Evolutionary conservation across 2,113 vertebrate genomes (phyloP).

Genomic region (Balaenoptera acutorostrata): DNA sequence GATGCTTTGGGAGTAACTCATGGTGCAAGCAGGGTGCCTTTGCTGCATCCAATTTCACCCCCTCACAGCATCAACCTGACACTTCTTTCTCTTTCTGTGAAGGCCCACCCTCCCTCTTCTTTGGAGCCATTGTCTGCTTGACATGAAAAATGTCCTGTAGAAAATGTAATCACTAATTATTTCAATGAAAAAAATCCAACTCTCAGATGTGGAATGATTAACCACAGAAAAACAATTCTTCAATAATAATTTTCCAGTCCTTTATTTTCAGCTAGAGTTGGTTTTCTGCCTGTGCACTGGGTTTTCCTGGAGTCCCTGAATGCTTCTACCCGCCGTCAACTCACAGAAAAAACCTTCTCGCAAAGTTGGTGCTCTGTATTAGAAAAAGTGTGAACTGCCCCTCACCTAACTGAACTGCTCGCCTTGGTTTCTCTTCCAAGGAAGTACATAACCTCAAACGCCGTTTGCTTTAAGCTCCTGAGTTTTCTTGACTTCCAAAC

Average conservation of each 20-base stretch:
- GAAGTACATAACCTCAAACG: background rate
- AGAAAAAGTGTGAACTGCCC: background rate
- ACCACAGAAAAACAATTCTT: slow-evolving; percentile 31
- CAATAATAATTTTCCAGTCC: background rate
- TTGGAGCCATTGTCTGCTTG: background rate
- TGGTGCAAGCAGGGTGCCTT: background rate
- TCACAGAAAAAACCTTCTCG: background rate
- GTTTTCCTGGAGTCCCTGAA: background rate
- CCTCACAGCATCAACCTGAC: background rate
- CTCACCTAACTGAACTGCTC: background rate
- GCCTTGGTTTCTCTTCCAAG: background rate
- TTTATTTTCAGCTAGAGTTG: slow-evolving; percentile 27
- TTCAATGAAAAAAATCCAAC: background rate
- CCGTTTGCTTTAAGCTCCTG: background rate
- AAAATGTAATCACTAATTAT: slow-evolving; percentile 47
- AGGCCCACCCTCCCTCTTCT: background rate
- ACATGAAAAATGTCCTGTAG: slow-evolving; percentile 31
- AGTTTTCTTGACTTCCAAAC: background rate
- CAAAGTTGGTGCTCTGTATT: background rate
- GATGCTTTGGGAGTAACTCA: background rate
- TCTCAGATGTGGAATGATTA: slow-evolving; percentile 14
- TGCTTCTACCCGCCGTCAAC: background rate
- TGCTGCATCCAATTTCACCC: background rate
- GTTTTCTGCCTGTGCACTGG: background rate
- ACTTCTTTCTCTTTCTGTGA: background rate